Evolutionary conservation across 2,113 vertebrate genomes (phyloP), one percentile per base, ranked within the genome.

Genomic region (Crotalus tigris): DNA sequence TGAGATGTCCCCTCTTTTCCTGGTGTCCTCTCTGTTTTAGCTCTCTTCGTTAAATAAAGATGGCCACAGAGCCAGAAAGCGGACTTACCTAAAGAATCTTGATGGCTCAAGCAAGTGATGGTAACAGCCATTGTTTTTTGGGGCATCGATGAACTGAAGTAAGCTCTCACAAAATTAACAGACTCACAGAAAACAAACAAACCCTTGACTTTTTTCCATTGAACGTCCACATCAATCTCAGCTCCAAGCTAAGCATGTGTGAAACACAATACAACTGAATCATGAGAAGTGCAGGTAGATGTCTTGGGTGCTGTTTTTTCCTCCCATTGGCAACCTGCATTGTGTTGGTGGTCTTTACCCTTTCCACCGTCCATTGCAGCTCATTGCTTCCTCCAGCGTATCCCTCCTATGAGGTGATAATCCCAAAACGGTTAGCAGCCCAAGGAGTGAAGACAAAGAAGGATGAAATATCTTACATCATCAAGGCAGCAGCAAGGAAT

Each of bases 401-500:
- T 0, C 4, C 93, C 49, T 64, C 95, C 53, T 94, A 93, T 9
- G 96, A 97, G 94, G 93, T 87, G 29, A 49, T 97, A 26, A 91
- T 44, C 23, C 97, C 95, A 4, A 92, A 39, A 69, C 57, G 10
- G 0, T 57, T 97, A 88, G 8, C 49, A 8, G 44, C 39, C 11
- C 1, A 10, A 61, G 15, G 0, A 8, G 88, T 12, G 29, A 61
- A 88, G 13, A n/a, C 33, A 0, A 0, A 0, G 0, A 12, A 0
- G 24, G 90, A 3, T n/a, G 58, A 92, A 17, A 17, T 85, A 29
- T 94, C 95, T 55, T 97, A 97, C 0, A 0, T 58, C 51, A 58
- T 97, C 9, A 2, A 8, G 23, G 92, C 94, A 54, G 95, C 95
- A 10, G 93, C 94, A n/a, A 92, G 94, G 86, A 85, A 93, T 23